Base-by-base conservation (phyloP, 2,113 vertebrate species). In the Tautogolabrus adspersus region DNA sequence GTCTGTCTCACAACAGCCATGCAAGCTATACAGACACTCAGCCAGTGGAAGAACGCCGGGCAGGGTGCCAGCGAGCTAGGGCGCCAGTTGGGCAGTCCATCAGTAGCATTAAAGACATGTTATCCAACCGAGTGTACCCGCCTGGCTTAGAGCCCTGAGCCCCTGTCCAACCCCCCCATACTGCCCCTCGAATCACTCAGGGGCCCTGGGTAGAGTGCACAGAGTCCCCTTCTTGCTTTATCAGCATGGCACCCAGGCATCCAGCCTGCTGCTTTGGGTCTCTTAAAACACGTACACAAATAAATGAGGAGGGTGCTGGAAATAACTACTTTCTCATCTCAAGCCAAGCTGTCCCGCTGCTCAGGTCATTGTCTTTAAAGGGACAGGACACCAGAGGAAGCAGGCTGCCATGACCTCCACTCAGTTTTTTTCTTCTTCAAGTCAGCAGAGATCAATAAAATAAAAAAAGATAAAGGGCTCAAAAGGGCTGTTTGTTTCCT, bases 91-190 rank as follows among this genome's bases (percentile, higher is more conserved):
- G 85, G 71, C 88, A 81, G 85, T 84, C 83, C 89, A 84, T 88
- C 90, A 91, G 84, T 68, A 83, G 82, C 87, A 81, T 87, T 90
- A 91, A 93, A 90, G 89, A 91, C 88, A 85, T 82, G 84, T 85
- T 90, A 88, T 89, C 87, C 89, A 90, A 61, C 81, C 70, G 38
- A 86, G 86, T 91, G 82, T 81, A 88, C 87, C 86, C 62, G 57
- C 71, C 78, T 90, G 88, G 89, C 88, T 83, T 86, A 79, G 9
- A 79, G 78, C 83, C 79, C 77, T 89, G 85, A 92, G 85, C 85
- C 83, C 86, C 85, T 82, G 88, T 83, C 75, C 37, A 9, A 71
- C 74, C 86, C 61, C 75, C 77, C 65, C 55, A 72, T 30, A 56
- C 71, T 64, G 74, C 63, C 84, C 83, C 77, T 58, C 23, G 7